These are phyloP conservation scores for Chaitophorus viminalis DNA, from an alignment of 2,888 invertebrate species.

Conservation along the genomic window DNA sequence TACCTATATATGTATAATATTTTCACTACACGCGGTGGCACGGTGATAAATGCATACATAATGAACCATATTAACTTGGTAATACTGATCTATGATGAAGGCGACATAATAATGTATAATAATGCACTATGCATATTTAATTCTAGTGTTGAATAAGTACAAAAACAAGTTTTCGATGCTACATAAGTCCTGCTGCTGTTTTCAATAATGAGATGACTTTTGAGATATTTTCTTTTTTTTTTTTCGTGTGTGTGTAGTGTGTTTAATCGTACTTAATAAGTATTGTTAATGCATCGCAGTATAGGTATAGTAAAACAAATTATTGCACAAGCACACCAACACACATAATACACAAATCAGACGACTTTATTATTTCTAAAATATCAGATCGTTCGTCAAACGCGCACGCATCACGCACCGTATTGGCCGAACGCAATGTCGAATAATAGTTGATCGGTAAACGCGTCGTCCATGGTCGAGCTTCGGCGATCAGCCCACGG, in stretches of 20 bases:
- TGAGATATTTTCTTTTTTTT: neutral
- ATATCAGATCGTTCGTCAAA: conserved; percentile 41
- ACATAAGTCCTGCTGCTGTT: neutral
- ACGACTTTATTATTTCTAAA: conserved; percentile 12
- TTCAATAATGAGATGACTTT: neutral
- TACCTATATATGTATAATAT: neutral
- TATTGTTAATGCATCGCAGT: conserved; percentile 11
- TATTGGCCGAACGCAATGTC: conserved; percentile 56
- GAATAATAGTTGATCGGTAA: conserved; percentile 58
- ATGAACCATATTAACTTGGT: conserved; percentile 11
- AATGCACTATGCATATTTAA: too few relatives aligned
- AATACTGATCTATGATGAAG: conserved; percentile 22
- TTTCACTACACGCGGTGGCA: conserved; percentile 29
- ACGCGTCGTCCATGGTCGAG: conserved; percentile 59
- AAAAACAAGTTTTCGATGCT: conserved; percentile 16
- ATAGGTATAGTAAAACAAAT: conserved; percentile 17
- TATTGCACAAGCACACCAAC: conserved; percentile 45
- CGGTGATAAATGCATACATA: conserved; percentile 9
- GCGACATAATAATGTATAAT: conserved; percentile 9
- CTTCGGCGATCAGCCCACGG: conserved; percentile 59
- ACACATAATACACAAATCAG: conserved; percentile 40
- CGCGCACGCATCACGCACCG: conserved; percentile 55
- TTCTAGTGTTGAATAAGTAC: neutral
- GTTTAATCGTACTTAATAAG: neutral
- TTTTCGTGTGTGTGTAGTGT: neutral